These are phyloP conservation scores for Tenthredo livida DNA, from an alignment of 2,888 invertebrate genomes.

Conservation along the genomic window DNA sequence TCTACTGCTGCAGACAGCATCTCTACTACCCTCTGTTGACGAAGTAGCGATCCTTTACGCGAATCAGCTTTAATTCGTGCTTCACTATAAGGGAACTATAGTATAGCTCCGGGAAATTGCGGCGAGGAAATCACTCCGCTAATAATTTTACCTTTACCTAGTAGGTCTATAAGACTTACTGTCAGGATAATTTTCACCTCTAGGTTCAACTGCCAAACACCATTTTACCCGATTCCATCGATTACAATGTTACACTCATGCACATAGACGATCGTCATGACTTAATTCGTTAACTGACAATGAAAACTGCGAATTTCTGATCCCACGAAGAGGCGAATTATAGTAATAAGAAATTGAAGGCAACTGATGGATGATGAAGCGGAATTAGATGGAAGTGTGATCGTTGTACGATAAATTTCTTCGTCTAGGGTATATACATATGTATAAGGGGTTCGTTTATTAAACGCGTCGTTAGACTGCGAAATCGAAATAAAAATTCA, in stretches of 20 bases:
- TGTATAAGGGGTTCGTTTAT: too few species aligned
- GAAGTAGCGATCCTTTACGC: slow-evolving; percentile 64
- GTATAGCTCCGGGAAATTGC: background rate
- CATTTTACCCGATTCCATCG: background rate
- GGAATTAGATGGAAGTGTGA: background rate
- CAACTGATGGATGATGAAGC: background rate
- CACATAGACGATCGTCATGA: background rate
- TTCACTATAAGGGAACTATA: background rate
- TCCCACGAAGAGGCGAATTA: background rate
- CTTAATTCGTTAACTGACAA: background rate
- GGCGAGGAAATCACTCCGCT: background rate
- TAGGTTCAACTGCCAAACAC: background rate
- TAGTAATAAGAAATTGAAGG: background rate
- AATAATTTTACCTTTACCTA: background rate
- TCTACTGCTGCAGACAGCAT: slow-evolving; percentile 76
- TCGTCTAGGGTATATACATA: background rate
- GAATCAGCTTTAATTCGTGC: slow-evolving; percentile 51
- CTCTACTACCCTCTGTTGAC: slow-evolving; percentile 72
- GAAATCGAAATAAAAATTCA: background rate
- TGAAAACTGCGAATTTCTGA: background rate
- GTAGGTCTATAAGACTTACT: too few species aligned
- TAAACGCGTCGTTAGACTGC: too few species aligned
- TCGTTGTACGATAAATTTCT: background rate
- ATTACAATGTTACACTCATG: background rate
- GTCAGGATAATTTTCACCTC: background rate